These are phyloP conservation scores for Hydropsyche tenuis DNA, from an alignment of 1,140 invertebrate genomes.

Conservation along the genomic window DNA sequence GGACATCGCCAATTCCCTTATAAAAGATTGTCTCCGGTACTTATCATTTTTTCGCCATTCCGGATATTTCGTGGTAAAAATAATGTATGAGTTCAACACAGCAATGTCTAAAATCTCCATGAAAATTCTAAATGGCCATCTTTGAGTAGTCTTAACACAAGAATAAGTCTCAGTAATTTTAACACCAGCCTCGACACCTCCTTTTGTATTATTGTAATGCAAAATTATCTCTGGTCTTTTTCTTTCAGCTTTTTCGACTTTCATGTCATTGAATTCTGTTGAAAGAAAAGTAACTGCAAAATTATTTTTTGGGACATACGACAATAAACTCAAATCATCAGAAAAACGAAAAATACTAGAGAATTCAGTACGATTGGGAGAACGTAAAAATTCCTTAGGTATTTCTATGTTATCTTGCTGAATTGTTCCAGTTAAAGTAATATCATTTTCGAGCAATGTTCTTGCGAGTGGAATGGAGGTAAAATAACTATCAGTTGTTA, in stretches of 20 bases:
- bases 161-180: slow-evolving; percentile 33
- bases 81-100: slow-evolving; percentile 24
- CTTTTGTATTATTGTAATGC: background rate
- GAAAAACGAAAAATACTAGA: background rate
- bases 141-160: slow-evolving; percentile 29
- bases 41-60: slow-evolving; percentile 30
- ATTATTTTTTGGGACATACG: background rate
- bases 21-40: slow-evolving; percentile 17
- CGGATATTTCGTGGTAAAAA: slow-evolving; percentile 33
- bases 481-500: slow-evolving; percentile 16
- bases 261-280: background rate
- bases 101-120: slow-evolving; percentile 35
- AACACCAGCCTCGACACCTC: slow-evolving; percentile 51
- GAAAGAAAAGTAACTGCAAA: background rate
- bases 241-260: background rate
- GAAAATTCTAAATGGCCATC: slow-evolving; percentile 35
- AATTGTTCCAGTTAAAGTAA: background rate
- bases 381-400: background rate
- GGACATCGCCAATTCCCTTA: slow-evolving; percentile 14
- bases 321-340: background rate
- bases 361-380: background rate
- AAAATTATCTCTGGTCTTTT: background rate
- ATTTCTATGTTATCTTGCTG: background rate
- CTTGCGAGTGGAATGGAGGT: background rate
- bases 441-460: background rate